A percentile compares a stretch with the other conserved stretches of the same genome.
These are phyloP conservation scores for Phaedon cochleariae DNA, from an alignment of 2,888 invertebrate species.

Conservation along the genomic window DNA sequence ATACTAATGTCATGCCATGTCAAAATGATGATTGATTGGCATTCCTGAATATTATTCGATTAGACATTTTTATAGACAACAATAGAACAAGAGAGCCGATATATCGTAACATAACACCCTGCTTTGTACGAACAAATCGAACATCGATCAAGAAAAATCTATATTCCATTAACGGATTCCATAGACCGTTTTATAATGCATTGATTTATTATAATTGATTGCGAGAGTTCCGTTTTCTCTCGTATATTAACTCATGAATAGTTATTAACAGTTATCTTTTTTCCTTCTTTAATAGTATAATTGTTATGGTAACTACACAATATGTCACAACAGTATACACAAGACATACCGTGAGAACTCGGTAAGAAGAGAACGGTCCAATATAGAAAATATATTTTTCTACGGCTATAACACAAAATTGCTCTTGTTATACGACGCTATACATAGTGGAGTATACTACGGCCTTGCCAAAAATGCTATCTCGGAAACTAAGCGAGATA, in stretches of 20 bases:
- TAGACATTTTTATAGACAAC: not conserved
- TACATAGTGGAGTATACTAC: no score
- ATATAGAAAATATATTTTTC: no score
- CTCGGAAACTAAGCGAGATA: no score
- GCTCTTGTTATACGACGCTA: no score
- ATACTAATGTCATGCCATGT: not conserved
- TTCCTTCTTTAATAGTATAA: not conserved
- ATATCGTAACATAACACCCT: not conserved
- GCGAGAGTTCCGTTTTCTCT: constrained; percentile 10
- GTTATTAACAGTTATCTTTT: constrained; percentile 11
- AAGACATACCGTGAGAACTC: constrained; percentile 10
- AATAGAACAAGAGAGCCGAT: not conserved
- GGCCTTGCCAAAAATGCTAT: no score
- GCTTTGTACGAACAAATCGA: not conserved
- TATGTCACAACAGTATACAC: constrained; percentile 12
- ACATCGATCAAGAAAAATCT: not conserved
- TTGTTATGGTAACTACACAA: constrained; percentile 13
- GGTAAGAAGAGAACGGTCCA: constrained; percentile 39
- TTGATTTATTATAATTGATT: not conserved
- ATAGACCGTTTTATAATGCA: not conserved
- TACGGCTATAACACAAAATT: no score
- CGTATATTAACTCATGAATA: not conserved
- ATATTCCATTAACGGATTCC: not conserved
- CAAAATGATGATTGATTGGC: not conserved
- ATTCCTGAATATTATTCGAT: not conserved